A percentile compares a stretch with the other conserved stretches of the same genome.
Evolutionary conservation across 2,113 vertebrate genomes (phyloP).

Genomic region (Syngnathus scovelli): DNA sequence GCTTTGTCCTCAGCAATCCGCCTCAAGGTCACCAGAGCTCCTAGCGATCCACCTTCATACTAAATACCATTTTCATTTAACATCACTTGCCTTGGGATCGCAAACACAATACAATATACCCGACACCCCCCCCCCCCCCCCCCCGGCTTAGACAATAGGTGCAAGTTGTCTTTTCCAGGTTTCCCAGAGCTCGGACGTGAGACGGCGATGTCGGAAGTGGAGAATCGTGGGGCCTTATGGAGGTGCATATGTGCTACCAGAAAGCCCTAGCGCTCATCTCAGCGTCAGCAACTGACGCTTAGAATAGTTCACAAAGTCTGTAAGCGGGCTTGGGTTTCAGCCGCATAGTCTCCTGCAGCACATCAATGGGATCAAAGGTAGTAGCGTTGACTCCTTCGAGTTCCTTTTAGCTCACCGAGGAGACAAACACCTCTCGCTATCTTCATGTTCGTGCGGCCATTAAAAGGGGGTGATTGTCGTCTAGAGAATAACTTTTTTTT

Average conservation of each 20-base stretch:
- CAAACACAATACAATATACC: slow-evolving; percentile 14
- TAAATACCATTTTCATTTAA: slow-evolving; percentile 28
- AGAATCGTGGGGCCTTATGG: slow-evolving; percentile 56
- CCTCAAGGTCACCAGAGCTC: slow-evolving; percentile 73
- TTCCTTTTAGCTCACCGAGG: slow-evolving; percentile 31
- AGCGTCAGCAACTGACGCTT: slow-evolving; percentile 75
- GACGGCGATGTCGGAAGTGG: slow-evolving; percentile 32
- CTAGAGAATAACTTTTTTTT: not conserved
- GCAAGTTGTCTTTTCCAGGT: slow-evolving; percentile 40
- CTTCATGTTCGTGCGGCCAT: slow-evolving; percentile 15
- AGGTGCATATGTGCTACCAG: slow-evolving; percentile 44
- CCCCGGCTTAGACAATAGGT: slow-evolving; percentile 5
- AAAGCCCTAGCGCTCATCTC: slow-evolving; percentile 48
- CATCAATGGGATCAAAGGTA: slow-evolving; percentile 70
- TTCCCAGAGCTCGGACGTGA: slow-evolving; percentile 32
- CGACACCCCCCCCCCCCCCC: not conserved
- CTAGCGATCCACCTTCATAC: slow-evolving; percentile 47
- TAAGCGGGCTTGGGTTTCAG: slow-evolving; percentile 75
- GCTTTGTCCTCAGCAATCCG: slow-evolving; percentile 68
- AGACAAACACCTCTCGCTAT: slow-evolving; percentile 45
- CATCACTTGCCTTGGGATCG: slow-evolving; percentile 9
- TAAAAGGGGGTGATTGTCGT: not conserved
- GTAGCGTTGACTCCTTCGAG: slow-evolving; percentile 40
- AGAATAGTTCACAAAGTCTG: slow-evolving; percentile 79
- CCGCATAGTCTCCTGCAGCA: slow-evolving; percentile 64